These are phyloP conservation scores for Onthophagus sagittarius DNA, from an alignment of 2,888 invertebrate species.

Conservation along the genomic window DNA sequence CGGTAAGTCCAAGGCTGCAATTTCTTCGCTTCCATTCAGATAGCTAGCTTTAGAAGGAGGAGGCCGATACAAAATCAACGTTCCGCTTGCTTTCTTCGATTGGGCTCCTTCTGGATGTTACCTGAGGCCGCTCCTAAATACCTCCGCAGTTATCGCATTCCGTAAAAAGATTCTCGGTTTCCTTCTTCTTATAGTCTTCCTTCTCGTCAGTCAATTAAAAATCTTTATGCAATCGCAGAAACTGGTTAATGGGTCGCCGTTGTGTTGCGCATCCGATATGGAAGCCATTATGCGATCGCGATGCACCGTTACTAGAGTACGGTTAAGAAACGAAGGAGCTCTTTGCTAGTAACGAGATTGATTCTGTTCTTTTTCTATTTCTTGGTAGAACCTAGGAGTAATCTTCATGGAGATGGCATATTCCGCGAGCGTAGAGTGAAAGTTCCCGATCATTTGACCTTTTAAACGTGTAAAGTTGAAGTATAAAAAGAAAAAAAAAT, in stretches of 20 bases:
- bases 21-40: background rate
- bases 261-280: background rate
- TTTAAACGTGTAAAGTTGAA: slow-evolving; percentile 22
- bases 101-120: background rate
- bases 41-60: background rate
- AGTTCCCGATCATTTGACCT: slow-evolving; percentile 36
- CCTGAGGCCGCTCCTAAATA: background rate
- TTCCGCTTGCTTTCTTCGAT: background rate
- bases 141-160: background rate
- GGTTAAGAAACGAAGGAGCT: background rate
- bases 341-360: background rate
- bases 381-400: background rate
- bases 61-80: background rate
- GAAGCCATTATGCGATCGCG: background rate
- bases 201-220: background rate
- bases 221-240: background rate
- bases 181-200: background rate
- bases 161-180: background rate
- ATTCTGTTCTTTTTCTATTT: background rate
- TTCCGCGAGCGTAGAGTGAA: slow-evolving; percentile 29
- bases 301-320: background rate
- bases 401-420: background rate
- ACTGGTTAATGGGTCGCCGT: background rate
- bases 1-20: slow-evolving; percentile 54
- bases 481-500: background rate